Conservation (phyloP, 2,113 vertebrate genomes). For the Anguilla rostrata region DNA sequence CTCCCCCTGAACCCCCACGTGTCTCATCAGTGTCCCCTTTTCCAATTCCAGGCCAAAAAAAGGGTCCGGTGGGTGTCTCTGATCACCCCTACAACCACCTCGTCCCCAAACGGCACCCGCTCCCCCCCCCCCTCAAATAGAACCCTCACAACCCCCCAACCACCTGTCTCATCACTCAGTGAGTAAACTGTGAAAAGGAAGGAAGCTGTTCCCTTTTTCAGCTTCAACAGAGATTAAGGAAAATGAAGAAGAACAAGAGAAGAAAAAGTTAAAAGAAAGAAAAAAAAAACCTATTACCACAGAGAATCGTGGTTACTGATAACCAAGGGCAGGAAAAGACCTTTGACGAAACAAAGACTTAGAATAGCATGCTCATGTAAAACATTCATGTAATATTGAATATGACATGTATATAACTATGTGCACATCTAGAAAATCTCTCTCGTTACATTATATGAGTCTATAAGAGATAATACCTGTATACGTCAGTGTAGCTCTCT, state of each 20-base stretch:
- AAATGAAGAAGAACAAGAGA: neutral
- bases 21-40: neutral
- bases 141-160: neutral
- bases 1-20: no score
- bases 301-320: neutral
- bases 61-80: neutral
- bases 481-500: neutral
- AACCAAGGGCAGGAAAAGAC: neutral
- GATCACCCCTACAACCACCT: neutral
- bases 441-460: neutral
- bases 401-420: constrained; percentile 12
- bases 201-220: neutral
- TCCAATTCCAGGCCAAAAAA: neutral
- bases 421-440: neutral
- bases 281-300: no score
- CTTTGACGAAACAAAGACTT: neutral
- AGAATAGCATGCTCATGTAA: constrained; percentile 15
- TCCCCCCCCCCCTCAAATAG: neutral
- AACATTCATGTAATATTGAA: neutral
- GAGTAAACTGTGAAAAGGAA: neutral
- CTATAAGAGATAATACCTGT: neutral
- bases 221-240: neutral
- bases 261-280: no score
- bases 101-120: neutral
- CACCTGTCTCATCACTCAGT: neutral